Conservation (phyloP, 1,140 invertebrate species). For the Vollenhovia emeryi region DNA sequence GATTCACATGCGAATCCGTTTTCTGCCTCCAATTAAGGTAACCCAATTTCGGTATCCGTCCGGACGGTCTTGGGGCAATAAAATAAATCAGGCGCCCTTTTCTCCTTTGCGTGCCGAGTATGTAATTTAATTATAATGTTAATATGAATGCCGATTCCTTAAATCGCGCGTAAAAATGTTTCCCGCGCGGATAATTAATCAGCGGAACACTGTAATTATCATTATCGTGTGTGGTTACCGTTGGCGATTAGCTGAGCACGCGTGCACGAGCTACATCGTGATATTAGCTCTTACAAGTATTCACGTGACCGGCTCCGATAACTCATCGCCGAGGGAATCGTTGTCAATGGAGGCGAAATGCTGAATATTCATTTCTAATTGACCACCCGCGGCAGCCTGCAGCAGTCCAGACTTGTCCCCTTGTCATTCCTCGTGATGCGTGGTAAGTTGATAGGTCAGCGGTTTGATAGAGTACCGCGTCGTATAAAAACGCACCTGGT, state of each 20-base stretch:
- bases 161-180: constrained; percentile 31
- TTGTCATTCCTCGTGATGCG: constrained; percentile 43
- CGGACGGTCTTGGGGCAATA: constrained; percentile 7
- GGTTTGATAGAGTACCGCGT: constrained; percentile 61
- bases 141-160: not conserved
- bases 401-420: constrained; percentile 37
- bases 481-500: constrained; percentile 39
- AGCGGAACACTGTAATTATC: constrained; percentile 61
- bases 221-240: constrained; percentile 46
- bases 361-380: constrained; percentile 71
- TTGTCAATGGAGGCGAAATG: constrained; percentile 64
- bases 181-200: constrained; percentile 57
- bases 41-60: constrained; percentile 67
- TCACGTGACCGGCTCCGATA: constrained; percentile 59
- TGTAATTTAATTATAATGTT: constrained; percentile 37
- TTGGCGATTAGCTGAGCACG: constrained; percentile 7
- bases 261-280: constrained; percentile 12
- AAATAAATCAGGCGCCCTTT: constrained; percentile 26
- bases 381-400: constrained; percentile 46
- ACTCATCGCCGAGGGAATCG: constrained; percentile 34
- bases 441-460: constrained; percentile 66
- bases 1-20: constrained; percentile 9
- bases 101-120: not conserved
- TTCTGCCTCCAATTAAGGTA: constrained; percentile 70
- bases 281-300: constrained; percentile 59